Evolutionary conservation across 2,888 invertebrate species (phyloP).

Genomic region (Drosophila subquinaria): DNA sequence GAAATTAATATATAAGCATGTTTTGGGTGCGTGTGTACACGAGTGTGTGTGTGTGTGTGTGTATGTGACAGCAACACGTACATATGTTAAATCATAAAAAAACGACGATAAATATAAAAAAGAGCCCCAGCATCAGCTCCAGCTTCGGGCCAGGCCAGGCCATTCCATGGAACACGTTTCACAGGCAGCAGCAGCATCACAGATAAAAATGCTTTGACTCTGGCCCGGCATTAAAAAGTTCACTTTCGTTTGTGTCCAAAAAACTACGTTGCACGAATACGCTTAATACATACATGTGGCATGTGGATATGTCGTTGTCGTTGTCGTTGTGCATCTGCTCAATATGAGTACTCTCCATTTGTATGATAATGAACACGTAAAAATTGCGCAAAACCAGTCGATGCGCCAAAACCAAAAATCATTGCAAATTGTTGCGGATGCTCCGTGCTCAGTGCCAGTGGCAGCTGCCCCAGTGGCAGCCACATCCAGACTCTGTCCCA

Average conservation of each 20-base stretch:
- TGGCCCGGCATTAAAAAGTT: conserved; percentile 74
- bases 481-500: conserved; percentile 28
- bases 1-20: conserved; percentile 77
- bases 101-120: conserved; percentile 73
- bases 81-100: conserved; percentile 78
- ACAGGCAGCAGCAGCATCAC: conserved; percentile 46
- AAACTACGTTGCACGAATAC: conserved; percentile 43
- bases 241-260: conserved; percentile 79
- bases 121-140: conserved; percentile 28
- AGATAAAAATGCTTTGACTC: conserved; percentile 65
- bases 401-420: conserved; percentile 63
- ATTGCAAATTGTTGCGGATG: conserved; percentile 76
- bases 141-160: conserved; percentile 44
- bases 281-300: conserved; percentile 19
- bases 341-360: conserved; percentile 54
- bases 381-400: conserved; percentile 74
- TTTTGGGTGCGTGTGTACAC: conserved; percentile 48
- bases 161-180: conserved; percentile 75
- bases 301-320: conserved; percentile 15
- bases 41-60: conserved; percentile 40
- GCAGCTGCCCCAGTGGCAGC: conserved; percentile 44
- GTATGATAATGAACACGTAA: conserved; percentile 78
- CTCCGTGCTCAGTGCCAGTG: neutral
- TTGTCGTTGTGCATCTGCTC: conserved; percentile 50
- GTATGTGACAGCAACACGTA: conserved; percentile 73